phyloP scores from a whole-genome alignment of 1,140 invertebrate genomes.

The Plodia interpunctella region DNA sequence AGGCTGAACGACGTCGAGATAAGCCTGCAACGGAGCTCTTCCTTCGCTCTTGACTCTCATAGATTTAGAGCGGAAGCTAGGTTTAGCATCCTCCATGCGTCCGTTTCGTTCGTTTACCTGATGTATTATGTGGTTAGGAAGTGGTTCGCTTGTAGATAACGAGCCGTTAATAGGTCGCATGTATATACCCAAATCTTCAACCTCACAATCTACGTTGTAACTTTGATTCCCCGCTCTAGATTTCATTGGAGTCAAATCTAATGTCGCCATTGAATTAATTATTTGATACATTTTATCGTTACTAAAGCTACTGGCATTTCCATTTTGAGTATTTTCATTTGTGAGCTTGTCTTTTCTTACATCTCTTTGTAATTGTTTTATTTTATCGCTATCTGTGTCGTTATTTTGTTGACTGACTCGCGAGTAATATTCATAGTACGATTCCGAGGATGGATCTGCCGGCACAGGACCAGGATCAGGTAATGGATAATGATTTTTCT shows the following conservation, averaged over 20 bases:
- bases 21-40: slow-evolving; percentile 58
- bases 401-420: slow-evolving; percentile 74
- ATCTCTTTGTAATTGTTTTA: slow-evolving; percentile 61
- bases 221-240: slow-evolving; percentile 49
- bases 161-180: slow-evolving; percentile 64
- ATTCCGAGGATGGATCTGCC: slow-evolving; percentile 69
- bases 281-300: slow-evolving; percentile 67
- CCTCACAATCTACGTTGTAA: slow-evolving; percentile 51
- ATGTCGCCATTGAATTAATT: slow-evolving; percentile 71
- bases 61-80: slow-evolving; percentile 74
- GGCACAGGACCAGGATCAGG: slow-evolving; percentile 64
- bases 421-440: slow-evolving; percentile 75
- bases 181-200: slow-evolving; percentile 67
- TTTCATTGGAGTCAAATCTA: slow-evolving; percentile 63
- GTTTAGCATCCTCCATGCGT: slow-evolving; percentile 56
- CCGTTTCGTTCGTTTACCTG: slow-evolving; percentile 55
- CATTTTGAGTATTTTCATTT: slow-evolving; percentile 36
- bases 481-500: slow-evolving; percentile 62
- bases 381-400: slow-evolving; percentile 70
- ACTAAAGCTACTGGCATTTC: slow-evolving; percentile 39
- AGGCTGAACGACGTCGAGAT: slow-evolving; percentile 51
- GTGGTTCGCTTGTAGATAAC: slow-evolving; percentile 64
- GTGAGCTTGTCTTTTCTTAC: slow-evolving; percentile 43
- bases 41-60: slow-evolving; percentile 74
- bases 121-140: slow-evolving; percentile 62